Base-by-base conservation (phyloP, 2,888 invertebrate species). In the Lasioglossum marginatum region DNA sequence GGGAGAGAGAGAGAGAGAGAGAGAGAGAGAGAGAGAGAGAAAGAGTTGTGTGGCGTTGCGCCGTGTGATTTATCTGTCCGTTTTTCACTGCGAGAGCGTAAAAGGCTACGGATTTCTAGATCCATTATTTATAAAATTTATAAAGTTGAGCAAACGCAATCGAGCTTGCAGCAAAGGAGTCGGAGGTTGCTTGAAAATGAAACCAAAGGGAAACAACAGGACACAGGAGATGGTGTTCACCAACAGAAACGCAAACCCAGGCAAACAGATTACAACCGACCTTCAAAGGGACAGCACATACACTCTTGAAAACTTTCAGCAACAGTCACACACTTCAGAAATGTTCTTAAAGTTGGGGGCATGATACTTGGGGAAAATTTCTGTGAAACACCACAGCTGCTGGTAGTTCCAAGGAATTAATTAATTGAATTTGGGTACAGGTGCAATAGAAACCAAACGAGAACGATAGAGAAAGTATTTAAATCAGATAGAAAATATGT, bases 71-170 rank as follows among this genome's bases (percentile, higher is more conserved):
- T 85, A 86, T 86, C 77, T 77, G 77, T 75, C 60, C 74, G 77
- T 86, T 86, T 86, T 86, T 79, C 60, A 57, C 34, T 27, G 57
- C 63, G 40, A 63, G 68, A 27, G 1, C 60, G 27, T 31, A 60
- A 60, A 60, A 60, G 40, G 57, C 48, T 74, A 71, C 71, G 48
- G 63, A 23, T 48, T 45, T 27, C 66, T 45, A 70, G 37, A 78
- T 81, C 78, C 78, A 77, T 73, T 85, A 88, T 88, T 88, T 87
- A 87, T 88, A 80, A 85, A 16, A 66, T 19, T 45, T 45, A 19
- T 45, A 19, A 45, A 45, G 23, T 52, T 16, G 48, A 23, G 8
- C 23, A 23, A 52, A 52, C 48, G 6, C 48, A 48, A 48, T 48
- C 48, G 23, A 23, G 48, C 23, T 52, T 23, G 48, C 8, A 52